Conservation (phyloP, 2,797 vertebrate species). For the Hypotaenidia okinawae region DNA sequence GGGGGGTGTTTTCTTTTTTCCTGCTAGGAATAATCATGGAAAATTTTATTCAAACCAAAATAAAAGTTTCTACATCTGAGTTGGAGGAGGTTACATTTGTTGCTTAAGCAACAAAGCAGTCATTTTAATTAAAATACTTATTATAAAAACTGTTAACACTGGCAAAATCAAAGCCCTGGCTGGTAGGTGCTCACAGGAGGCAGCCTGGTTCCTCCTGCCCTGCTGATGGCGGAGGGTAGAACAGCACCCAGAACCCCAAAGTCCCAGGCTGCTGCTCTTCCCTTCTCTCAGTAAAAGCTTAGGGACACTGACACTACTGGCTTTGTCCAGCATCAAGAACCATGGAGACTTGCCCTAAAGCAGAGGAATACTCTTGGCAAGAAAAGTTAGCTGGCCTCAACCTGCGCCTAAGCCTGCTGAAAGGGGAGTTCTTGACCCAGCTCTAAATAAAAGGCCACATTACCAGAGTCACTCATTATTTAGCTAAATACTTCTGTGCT, state of each 20-base stretch:
- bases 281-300: not conserved
- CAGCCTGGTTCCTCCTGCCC: not conserved
- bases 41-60: not conserved
- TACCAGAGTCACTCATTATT: not conserved
- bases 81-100: not conserved
- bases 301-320: not conserved
- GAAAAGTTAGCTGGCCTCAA: not conserved
- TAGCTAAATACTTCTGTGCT: not conserved
- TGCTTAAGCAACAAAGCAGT: not conserved
- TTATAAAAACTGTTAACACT: fast-evolving
- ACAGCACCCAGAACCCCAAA: not conserved
- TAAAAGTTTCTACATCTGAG: not conserved
- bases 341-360: not conserved
- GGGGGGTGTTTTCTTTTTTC: too few species aligned
- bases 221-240: too few species aligned
- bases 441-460: fast-evolving
- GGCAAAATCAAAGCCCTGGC: not conserved
- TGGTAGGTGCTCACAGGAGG: not conserved
- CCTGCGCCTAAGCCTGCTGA: not conserved
- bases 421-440: not conserved
- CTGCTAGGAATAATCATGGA: not conserved
- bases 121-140: not conserved
- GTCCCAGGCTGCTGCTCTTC: not conserved
- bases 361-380: not conserved
- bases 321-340: not conserved